Evolutionary conservation across 2,113 vertebrate species (phyloP), one percentile per base, ranked within the genome.

Genomic region (Pteropus alecto): DNA sequence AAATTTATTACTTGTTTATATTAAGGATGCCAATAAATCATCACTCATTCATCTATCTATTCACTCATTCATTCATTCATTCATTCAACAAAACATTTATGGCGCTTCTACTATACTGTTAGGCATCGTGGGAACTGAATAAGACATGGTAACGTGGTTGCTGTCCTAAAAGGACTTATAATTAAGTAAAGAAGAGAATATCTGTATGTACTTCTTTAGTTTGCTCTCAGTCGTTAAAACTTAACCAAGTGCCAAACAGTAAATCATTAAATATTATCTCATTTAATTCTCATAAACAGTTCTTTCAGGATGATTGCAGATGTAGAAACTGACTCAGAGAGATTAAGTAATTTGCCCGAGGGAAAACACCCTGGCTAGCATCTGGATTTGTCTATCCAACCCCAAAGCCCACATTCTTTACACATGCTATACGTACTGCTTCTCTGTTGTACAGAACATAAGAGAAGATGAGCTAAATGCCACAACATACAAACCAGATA

Each of bases 241-340:
- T 54, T 81, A 81, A 74, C n/a, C 74, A 78, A 88, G 67, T 92
- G 71, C 22, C 58, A 94, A 89, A 58, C 22, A 38, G 14, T 76
- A 73, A 86, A 51, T 81, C n/a, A 61, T 78, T 63, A 83, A 43
- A 78, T 56, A 71, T 79, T 65, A 67, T 68, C 16, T 90, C 24
- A 74, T 60, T 81, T 90, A 90, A 82, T 90, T 22, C 73, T 74
- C 87, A 82, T 81, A 38, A 92, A 54, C 51, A 93, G 33, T 78
- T 65, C 30, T 58, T 83, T 46, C 35, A 83, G 28, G 82, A 51
- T 28, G 35, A 21, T 35, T 56, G 73, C 61, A 87, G 46, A 87
- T 54, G 18, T n/a, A 28, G 68, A 87, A 82, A 77, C 12, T 95
- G 41, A 93, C 67, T 41, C 81, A 83, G 87, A 86, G 13, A 89